Evolutionary conservation across 2,888 invertebrate species (phyloP), one percentile per base, ranked within the genome.

Genomic region (Polydrusus pterygomalis): DNA sequence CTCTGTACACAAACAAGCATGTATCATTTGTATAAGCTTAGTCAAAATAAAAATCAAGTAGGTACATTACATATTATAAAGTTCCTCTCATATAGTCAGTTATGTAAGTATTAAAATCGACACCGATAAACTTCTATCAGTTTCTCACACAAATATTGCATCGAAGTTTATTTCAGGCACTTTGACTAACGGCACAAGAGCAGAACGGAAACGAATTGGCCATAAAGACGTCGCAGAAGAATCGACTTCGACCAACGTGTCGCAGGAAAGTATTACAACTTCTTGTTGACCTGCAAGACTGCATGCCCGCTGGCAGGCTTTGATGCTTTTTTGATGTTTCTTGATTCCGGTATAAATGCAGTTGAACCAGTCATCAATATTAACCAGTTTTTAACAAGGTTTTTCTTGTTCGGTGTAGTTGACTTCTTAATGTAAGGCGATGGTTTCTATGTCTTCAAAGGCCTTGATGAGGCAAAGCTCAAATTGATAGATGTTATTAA

Each of bases 131-230:
- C 9, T n/a, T 30, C 34, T 34, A 56, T 34, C 56, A 56, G 56
- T 34, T 56, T 56, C 30, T 34, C 15, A 56, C 34, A 56, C 56
- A 56, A 56, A 56, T 56, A 56, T 56, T 15, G 54, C 13, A 56
- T 34, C 34, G 34, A 56, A 56, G 15, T 56, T 15, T 56, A 56
- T 56, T 34, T 30, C 7, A 56, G 30, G 8, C 56, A 15, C 56
- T 56, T 56, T 56, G 34, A 34, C 30, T 56, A 56, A 56, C 56
- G 34, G 56, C 56, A 56, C 56, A 15, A 54, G n/a, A n/a, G 25
- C 30, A 54, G 56, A 9, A 34, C 56, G 34, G 56, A 56, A 56
- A 56, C 56, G 34, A 56, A 56, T 56, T 56, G 56, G 56, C 34
- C 34, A 34, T 56, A 56, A 56, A 56, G 56, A 56, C 18, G 56